These are phyloP conservation scores for Rhabdomys dilectus DNA, from an alignment of 2,113 vertebrate species.

Conservation along the genomic window DNA sequence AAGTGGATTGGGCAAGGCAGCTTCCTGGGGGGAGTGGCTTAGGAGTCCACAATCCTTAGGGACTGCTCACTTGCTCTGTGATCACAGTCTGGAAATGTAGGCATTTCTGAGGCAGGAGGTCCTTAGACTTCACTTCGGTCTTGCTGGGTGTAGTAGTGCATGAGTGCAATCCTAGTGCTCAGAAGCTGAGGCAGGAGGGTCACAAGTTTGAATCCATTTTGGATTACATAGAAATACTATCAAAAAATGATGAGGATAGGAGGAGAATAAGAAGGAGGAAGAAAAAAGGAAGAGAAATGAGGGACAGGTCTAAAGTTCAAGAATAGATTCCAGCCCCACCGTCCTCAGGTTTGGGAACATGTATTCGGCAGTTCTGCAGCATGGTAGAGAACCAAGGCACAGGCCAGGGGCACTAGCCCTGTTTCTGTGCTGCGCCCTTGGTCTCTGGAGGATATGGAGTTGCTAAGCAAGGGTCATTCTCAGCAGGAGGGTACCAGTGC, in stretches of 20 bases:
- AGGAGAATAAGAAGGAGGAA: not conserved
- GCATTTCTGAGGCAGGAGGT: not conserved
- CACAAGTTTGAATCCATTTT: not conserved
- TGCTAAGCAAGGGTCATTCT: not conserved
- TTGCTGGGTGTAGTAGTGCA: not conserved
- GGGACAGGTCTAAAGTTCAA: not conserved
- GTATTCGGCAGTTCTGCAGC: not conserved
- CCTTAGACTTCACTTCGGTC: not conserved
- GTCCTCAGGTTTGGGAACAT: not conserved
- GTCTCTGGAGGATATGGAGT: not conserved
- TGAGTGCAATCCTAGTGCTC: not conserved
- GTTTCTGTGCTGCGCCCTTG: not conserved
- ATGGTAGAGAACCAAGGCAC: not conserved
- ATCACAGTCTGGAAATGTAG: not conserved
- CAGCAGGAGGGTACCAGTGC: not conserved
- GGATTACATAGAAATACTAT: not conserved
- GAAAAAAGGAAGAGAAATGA: not conserved
- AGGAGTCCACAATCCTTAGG: not conserved
- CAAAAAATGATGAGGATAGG: no score
- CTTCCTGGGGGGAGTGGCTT: not conserved
- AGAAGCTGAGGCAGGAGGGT: not conserved
- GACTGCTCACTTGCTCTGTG: fast-evolving
- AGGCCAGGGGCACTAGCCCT: not conserved
- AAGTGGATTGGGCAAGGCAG: not conserved
- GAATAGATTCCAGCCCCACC: not conserved